These are phyloP conservation scores for Platalea minor DNA, from an alignment of 2,797 vertebrate species.

Conservation along the genomic window DNA sequence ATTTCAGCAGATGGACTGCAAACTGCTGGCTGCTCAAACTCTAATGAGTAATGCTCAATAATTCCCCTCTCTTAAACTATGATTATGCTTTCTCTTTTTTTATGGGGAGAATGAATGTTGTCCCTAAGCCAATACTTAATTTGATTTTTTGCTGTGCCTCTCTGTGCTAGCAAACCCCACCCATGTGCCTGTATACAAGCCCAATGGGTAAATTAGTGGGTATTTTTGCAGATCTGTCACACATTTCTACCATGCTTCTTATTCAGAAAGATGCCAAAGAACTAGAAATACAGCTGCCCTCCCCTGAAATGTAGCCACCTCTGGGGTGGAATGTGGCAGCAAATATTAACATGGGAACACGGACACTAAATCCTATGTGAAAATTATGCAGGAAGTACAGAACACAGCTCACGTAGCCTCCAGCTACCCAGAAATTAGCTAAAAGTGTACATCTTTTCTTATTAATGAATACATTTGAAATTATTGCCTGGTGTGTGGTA, in stretches of 20 bases:
- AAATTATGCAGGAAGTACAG: slow-evolving; percentile 35
- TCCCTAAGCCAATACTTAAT: slow-evolving; percentile 48
- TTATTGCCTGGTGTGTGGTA: not conserved
- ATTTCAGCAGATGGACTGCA: slow-evolving; percentile 56
- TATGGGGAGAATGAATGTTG: not conserved
- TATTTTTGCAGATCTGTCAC: slow-evolving; percentile 44
- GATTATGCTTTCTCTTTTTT: slow-evolving; percentile 13
- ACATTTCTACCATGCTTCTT: slow-evolving; percentile 44
- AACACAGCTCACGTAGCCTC: slow-evolving; percentile 10
- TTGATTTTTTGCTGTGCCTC: slow-evolving; percentile 40
- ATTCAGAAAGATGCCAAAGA: slow-evolving; percentile 33
- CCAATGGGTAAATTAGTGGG: not conserved
- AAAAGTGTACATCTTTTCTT: not conserved
- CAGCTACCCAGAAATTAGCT: slow-evolving; percentile 26
- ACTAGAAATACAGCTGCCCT: slow-evolving; percentile 32
- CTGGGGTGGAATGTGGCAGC: slow-evolving; percentile 7
- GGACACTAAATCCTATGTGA: slow-evolving; percentile 34
- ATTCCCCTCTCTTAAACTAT: slow-evolving; percentile 40
- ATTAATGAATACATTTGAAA: not conserved
- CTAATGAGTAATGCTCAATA: not conserved
- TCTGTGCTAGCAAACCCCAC: slow-evolving; percentile 50
- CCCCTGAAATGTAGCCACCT: slow-evolving; percentile 6
- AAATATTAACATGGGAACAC: slow-evolving; percentile 3
- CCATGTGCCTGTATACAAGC: not conserved
- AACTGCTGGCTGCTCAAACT: slow-evolving; percentile 43